Evolutionary conservation across 2,797 vertebrate genomes (phyloP).

Genomic region (Semotilus atromaculatus): DNA sequence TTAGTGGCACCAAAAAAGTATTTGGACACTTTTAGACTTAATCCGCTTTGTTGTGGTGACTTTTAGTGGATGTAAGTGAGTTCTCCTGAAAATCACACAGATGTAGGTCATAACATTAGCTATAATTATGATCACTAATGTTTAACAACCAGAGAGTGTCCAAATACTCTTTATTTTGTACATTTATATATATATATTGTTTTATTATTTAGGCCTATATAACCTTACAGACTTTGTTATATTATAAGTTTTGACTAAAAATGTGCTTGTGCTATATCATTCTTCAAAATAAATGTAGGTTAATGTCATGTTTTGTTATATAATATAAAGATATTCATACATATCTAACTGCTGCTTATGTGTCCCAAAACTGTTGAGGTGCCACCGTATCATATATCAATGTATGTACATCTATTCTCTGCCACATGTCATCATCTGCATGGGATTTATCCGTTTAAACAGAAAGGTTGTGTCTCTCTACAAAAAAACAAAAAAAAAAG

Average conservation of each 20-base stretch:
- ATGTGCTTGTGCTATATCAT: neutral
- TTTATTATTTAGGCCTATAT: neutral
- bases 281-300: neutral
- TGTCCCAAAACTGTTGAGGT: neutral
- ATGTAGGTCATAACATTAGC: neutral
- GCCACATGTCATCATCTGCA: neutral
- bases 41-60: neutral
- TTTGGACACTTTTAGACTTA: neutral
- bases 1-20: neutral
- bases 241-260: neutral
- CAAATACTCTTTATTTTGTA: neutral
- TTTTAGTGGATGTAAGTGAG: neutral
- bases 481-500: neutral
- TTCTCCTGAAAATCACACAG: neutral
- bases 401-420: neutral
- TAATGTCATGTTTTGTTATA: neutral
- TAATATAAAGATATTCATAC: neutral
- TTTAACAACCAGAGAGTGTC: neutral
- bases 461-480: neutral
- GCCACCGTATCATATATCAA: neutral
- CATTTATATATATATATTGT: neutral
- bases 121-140: neutral
- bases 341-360: neutral
- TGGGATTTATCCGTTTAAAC: constrained; percentile 11
- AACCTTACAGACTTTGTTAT: neutral